These are phyloP conservation scores for Leiothrix lutea DNA, from an alignment of 2,113 vertebrate genomes.

Conservation along the genomic window DNA sequence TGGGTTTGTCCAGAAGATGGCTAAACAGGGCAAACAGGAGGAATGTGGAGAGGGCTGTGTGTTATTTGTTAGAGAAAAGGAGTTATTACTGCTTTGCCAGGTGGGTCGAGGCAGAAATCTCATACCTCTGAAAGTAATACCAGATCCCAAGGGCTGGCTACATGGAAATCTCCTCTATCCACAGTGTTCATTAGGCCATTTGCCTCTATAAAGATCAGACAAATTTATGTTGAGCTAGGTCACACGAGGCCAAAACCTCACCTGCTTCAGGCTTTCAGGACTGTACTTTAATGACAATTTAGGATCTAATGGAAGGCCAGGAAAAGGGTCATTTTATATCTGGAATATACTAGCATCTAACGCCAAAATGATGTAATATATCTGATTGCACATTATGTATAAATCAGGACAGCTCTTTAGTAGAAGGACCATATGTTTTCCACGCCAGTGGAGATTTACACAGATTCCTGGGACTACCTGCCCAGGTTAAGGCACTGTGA, in stretches of 20 bases:
- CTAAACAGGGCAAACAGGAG: neutral
- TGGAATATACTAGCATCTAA: conserved; percentile 32
- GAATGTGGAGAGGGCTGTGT: neutral
- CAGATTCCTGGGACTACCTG: neutral
- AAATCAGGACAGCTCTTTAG: neutral
- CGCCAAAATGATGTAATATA: conserved; percentile 36
- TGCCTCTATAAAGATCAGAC: conserved; percentile 65
- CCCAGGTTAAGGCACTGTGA: neutral
- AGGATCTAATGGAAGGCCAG: conserved; percentile 43
- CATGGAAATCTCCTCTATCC: conserved; percentile 44
- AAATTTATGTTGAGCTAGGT: conserved; percentile 65
- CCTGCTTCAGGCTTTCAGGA: conserved; percentile 53
- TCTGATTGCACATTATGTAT: conserved; percentile 34
- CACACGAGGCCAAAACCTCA: conserved; percentile 48
- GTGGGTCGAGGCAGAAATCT: conserved; percentile 48
- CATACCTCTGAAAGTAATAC: conserved; percentile 60
- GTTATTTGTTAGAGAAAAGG: conserved; percentile 11
- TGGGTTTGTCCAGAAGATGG: neutral
- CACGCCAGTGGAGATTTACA: neutral
- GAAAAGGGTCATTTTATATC: conserved; percentile 52
- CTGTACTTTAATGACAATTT: conserved; percentile 49
- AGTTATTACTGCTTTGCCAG: conserved; percentile 42
- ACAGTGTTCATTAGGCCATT: conserved; percentile 40
- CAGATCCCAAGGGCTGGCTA: conserved; percentile 41
- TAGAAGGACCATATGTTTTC: neutral